These are phyloP conservation scores for Stichopus chloronotus DNA, from an alignment of 35 echinoderm and acorn worm genomes.

Conservation along the genomic window DNA sequence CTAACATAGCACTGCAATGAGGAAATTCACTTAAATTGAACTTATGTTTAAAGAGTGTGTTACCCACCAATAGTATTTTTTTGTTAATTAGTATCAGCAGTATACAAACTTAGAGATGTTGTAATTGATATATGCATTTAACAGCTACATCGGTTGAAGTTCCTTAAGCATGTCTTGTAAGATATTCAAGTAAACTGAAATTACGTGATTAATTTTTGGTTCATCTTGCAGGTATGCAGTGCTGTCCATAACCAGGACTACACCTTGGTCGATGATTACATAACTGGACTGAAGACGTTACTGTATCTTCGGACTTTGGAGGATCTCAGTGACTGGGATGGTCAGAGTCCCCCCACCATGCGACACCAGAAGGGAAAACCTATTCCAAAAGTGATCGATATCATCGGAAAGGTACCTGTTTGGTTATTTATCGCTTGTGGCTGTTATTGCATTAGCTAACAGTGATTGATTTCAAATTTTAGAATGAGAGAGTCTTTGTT, in stretches of 20 bases:
- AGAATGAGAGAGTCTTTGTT: no score
- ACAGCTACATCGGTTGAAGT: no score
- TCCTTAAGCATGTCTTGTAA: no score
- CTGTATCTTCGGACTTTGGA: conserved; percentile 87
- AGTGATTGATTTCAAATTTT: neutral
- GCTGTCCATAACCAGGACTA: conserved; percentile 98
- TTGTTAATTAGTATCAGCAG: no score
- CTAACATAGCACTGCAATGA: no score
- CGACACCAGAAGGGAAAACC: conserved; percentile 93
- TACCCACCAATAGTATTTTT: no score
- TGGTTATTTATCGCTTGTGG: neutral
- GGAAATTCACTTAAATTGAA: no score
- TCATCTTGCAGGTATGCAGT: conserved; percentile 82
- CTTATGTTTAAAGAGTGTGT: no score
- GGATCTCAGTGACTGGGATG: conserved; percentile 83
- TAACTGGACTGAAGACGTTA: conserved; percentile 81
- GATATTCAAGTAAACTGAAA: neutral
- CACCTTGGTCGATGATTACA: conserved; percentile 95
- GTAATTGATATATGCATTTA: no score
- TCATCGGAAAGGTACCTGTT: conserved; percentile 87
- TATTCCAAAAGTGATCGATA: conserved; percentile 79
- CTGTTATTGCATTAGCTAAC: neutral
- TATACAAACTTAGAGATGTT: no score
- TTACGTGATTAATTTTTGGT: neutral
- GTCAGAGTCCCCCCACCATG: conserved; percentile 91